These are phyloP conservation scores for Pseudomyrmex cubaensis DNA, from an alignment of 1,140 invertebrate genomes.

Conservation along the genomic window DNA sequence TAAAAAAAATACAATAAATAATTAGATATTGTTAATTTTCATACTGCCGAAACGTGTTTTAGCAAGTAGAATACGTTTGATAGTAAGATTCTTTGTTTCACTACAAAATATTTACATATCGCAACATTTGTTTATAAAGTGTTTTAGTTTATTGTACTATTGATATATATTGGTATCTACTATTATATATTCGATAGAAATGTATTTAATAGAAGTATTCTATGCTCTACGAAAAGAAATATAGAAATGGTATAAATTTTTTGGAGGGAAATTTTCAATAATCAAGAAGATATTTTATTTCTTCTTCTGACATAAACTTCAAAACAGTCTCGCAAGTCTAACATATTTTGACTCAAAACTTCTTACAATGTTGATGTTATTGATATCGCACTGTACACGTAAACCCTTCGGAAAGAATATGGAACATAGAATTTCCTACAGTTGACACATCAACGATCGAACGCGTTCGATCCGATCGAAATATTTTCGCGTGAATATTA, in stretches of 20 bases:
- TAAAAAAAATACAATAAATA: too few relatives aligned
- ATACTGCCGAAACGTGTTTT: background rate
- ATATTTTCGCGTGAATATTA: slow-evolving; percentile 14
- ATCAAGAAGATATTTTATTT: background rate
- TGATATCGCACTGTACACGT: background rate
- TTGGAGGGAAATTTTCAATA: background rate
- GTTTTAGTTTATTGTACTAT: slow-evolving; percentile 8
- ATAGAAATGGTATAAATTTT: background rate
- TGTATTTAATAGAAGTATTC: background rate
- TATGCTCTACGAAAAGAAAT: background rate
- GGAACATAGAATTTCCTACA: background rate
- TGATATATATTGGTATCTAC: background rate
- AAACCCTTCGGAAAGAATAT: too few relatives aligned
- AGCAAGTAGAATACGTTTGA: background rate
- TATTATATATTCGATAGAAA: too few relatives aligned
- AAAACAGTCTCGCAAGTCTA: background rate
- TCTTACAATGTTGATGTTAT: background rate
- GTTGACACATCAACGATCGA: background rate
- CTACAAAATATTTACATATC: background rate
- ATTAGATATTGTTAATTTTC: too few relatives aligned
- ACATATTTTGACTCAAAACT: background rate
- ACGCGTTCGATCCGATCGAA: background rate
- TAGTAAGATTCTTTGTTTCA: slow-evolving; percentile 1
- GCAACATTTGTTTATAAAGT: background rate
- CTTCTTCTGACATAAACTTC: background rate